Evolutionary conservation across 2,888 invertebrate genomes (phyloP), one percentile per base, ranked within the genome.

Genomic region (Holacanthella duospinosa): DNA sequence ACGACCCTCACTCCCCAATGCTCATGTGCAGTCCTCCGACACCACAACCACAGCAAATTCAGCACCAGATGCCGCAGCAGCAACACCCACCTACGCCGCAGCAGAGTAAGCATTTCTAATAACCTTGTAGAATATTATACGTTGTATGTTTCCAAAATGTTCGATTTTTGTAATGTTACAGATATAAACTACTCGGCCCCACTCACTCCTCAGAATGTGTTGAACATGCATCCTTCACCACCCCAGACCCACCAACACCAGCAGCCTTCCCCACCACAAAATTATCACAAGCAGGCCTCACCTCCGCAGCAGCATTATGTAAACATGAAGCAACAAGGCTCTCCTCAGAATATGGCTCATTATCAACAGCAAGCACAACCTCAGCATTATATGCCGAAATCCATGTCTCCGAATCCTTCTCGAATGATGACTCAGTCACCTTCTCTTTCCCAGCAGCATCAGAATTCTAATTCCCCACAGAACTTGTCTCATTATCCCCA

Each of bases 161-260:
- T n/a, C n/a, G n/a, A n/a, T n/a, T n/a, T n/a, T n/a, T n/a, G n/a
- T n/a, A n/a, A 3, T 43, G 29, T 58, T 3, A n/a, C 36, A 58
- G 58, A n/a, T 36, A 59, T 59, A 44, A 59, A 59, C 25, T 59
- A 59, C 63, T 69, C 71, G 2, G 68, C 66, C 19, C 73, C 73
- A 2, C 59, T 67, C 1, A 73, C 72, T 1, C 72, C 72, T 19
- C 71, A 72, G 60, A 66, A 66, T 25, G 21, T 21, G 48, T 64
- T 70, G 61, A 68, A 68, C 25, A 60, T 57, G n/a, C 66, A 65
- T 58, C 66, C 65, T 12, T 75, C 82, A 81, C 76, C 84, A 83
- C 76, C 84, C 85, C 70, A 74, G 24, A 65, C 61, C 64, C 67
- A 60, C 53, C 64, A 53, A 48, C 60, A 60, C 60, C 65, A 56